Conservation (phyloP, 2,888 invertebrate genomes). For the Athalia circularis region DNA sequence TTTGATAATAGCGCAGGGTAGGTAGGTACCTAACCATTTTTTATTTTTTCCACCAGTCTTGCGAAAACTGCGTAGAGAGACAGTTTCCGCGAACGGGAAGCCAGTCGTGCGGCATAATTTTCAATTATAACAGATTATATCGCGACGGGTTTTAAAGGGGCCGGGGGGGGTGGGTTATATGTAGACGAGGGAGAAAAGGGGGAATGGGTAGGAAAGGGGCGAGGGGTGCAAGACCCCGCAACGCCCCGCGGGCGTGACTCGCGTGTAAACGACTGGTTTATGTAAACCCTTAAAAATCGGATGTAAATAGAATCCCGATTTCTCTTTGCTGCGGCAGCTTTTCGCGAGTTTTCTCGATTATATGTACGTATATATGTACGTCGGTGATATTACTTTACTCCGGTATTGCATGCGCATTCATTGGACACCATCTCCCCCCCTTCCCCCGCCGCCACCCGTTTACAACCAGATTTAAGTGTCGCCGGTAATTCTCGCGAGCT, state of each 20-base stretch:
- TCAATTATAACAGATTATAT: slow-evolving; percentile 68
- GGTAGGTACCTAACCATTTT: not conserved
- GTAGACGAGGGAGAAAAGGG: slow-evolving; percentile 12
- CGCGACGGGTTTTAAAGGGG: slow-evolving; percentile 48
- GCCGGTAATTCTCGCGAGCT: not conserved
- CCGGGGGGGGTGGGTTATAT: not conserved
- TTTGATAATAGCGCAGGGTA: slow-evolving; percentile 8
- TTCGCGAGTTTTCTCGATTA: not conserved
- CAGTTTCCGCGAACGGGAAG: slow-evolving; percentile 48
- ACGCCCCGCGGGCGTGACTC: slow-evolving; percentile 57
- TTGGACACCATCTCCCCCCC: not conserved
- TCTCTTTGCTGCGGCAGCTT: slow-evolving; percentile 9
- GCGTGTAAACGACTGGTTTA: slow-evolving; percentile 62
- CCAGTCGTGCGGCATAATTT: slow-evolving; percentile 65
- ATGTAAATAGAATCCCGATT: slow-evolving; percentile 47
- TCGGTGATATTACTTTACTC: not conserved
- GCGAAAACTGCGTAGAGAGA: slow-evolving; percentile 29
- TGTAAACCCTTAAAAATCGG: slow-evolving; percentile 62
- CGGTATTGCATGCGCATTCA: slow-evolving; percentile 35
- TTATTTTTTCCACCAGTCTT: not conserved
- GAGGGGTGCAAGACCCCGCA: slow-evolving; percentile 37
- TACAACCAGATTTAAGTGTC: slow-evolving; percentile 43
- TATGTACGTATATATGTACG: too few relatives aligned
- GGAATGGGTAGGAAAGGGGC: slow-evolving; percentile 24
- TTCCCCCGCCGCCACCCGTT: not conserved